Evolutionary conservation across 2,797 vertebrate species (phyloP), one percentile per base, ranked within the genome.

Genomic region (Peromyscus eremicus): DNA sequence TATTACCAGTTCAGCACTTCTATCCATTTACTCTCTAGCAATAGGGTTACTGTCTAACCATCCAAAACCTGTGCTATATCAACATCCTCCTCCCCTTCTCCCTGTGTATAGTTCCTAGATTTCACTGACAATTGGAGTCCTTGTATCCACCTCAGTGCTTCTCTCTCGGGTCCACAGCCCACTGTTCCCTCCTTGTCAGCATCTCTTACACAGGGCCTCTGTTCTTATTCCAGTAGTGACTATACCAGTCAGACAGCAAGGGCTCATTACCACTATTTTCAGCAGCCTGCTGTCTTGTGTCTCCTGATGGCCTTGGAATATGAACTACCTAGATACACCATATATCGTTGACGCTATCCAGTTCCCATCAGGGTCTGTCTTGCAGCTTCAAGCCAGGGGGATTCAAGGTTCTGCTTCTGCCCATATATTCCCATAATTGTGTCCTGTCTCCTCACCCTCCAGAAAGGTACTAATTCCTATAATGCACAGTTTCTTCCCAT

Each of bases 311-410:
- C 49, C 80, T 70, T 83, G 17, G 46, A 29, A 21, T 4, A 16
- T n/a, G 37, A 73, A 13, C 52, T 60, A 2, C 75, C 29, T 5
- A 79, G 34, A 37, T 34, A 21, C 27, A 32, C 84, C 4, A 52
- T 43, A 1, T 8, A 2, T 9, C 1, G 2, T 29, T 4, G 43
- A 43, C 2, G 0, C 6, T 2, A 1, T 12, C 40, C 52, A 76
- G 71, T 13, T 62, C 66, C 57, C 37, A 29, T 73, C 13, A 81
- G 49, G 34, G 6, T 13, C 46, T 68, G 12, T 91, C 9, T 13
- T 64, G 6, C 32, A 81, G 29, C 55, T 34, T 27, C 9, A 40
- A 34, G 27, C 29, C 16, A 25, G 3, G 34, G 17, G 3, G 40
- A 19, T 32, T 43, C 57, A n/a, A 9, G 14, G 37, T 52, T 43